Percentiles rank a stretch among this genome's conserved stretches.
These are phyloP conservation scores for Chloroceryle inda DNA, from an alignment of 2,797 vertebrate genomes.

Conservation along the genomic window DNA sequence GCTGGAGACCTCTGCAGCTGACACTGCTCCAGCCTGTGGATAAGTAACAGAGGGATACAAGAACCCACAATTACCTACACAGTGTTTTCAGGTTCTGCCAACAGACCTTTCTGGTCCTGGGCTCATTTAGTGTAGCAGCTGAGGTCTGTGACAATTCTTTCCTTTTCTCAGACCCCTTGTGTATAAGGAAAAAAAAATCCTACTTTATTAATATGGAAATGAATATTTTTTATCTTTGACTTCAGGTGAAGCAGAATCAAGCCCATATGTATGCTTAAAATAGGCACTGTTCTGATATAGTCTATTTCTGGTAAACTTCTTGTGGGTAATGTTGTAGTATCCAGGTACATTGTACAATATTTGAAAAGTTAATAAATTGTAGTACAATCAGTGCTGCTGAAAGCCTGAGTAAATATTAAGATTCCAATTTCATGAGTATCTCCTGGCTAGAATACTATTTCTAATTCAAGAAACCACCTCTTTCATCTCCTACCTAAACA, in stretches of 20 bases:
- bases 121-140: not conserved
- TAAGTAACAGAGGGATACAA: rapidly evolving
- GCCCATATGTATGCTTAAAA: not conserved
- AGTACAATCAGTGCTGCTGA: not conserved
- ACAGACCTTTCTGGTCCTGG: not conserved
- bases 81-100: not conserved
- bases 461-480: slow-evolving; percentile 40
- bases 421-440: not conserved
- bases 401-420: slow-evolving; percentile 64
- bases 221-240: not conserved
- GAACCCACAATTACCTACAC: rapidly evolving
- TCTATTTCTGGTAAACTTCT: not conserved
- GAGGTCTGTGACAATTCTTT: not conserved
- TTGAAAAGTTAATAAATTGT: slow-evolving; percentile 21
- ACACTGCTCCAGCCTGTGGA: not conserved
- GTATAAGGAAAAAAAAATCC: not conserved
- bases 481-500: slow-evolving; percentile 49
- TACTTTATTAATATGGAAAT: not conserved
- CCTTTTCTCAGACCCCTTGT: not conserved
- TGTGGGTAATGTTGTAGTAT: not conserved
- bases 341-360: not conserved
- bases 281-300: not conserved
- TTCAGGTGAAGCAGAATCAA: not conserved
- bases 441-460: slow-evolving; percentile 24
- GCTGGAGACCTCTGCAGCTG: not conserved